Evolutionary conservation across 1,140 invertebrate species (phyloP).

Genomic region (Campoletis sonorensis): DNA sequence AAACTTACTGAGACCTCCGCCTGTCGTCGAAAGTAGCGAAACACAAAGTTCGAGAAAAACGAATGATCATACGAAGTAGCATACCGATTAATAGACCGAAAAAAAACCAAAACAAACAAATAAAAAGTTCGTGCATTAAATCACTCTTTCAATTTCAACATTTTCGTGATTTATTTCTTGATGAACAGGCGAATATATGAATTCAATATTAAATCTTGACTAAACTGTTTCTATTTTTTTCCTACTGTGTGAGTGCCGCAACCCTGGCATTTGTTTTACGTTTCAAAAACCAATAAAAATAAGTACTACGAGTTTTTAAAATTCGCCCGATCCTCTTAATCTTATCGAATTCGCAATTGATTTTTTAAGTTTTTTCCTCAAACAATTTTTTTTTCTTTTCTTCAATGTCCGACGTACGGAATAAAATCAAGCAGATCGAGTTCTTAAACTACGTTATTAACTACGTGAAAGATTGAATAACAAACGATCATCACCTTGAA

Average conservation of each 20-base stretch:
- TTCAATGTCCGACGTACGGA: background rate
- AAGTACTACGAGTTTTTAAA: too few species aligned
- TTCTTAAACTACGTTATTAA: background rate
- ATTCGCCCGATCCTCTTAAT: too few species aligned
- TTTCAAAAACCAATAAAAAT: too few species aligned
- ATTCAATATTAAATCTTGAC: too few species aligned
- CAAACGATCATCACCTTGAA: constrained; percentile 85
- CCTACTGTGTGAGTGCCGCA: too few species aligned
- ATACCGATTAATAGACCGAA: constrained; percentile 54
- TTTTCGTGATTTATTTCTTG: too few species aligned
- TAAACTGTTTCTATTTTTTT: too few species aligned
- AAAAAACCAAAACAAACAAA: constrained; percentile 31
- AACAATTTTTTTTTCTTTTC: background rate
- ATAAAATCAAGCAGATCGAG: constrained; percentile 1
- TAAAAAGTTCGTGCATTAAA: constrained; percentile 57
- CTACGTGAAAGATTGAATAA: background rate
- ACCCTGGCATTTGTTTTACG: too few species aligned
- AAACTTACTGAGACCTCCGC: constrained; percentile 74
- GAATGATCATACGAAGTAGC: constrained; percentile 64
- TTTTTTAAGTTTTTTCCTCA: too few species aligned
- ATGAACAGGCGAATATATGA: too few species aligned
- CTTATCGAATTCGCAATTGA: too few species aligned
- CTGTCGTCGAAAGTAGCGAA: constrained; percentile 70
- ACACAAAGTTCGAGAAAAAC: constrained; percentile 68
- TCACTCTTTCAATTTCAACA: background rate